A percentile compares a stretch with the other conserved stretches of the same genome.
Conservation (phyloP, 2,888 invertebrate species). For the Xestia sexstrigata region DNA sequence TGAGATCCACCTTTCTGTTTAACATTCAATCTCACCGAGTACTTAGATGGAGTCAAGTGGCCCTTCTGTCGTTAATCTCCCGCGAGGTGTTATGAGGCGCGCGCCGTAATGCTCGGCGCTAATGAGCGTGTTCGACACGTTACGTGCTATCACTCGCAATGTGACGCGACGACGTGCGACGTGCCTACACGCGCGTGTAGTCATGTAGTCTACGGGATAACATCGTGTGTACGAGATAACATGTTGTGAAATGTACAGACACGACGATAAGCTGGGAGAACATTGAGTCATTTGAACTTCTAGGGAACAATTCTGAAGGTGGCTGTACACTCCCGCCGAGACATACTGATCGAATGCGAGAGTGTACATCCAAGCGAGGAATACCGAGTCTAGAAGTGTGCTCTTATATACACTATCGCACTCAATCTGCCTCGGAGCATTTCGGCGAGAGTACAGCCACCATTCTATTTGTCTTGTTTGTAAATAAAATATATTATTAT, state of each 20-base stretch:
- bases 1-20: background rate
- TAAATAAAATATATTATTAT: background rate
- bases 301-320: background rate
- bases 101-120: slow-evolving; percentile 4
- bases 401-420: no score
- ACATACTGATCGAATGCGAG: background rate
- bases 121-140: slow-evolving; percentile 43
- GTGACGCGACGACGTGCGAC: slow-evolving; percentile 1
- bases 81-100: background rate
- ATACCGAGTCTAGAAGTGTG: no score
- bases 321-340: background rate
- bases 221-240: background rate
- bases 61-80: background rate
- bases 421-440: background rate
- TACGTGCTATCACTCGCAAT: slow-evolving; percentile 16
- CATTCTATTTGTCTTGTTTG: background rate
- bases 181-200: background rate
- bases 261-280: no score
- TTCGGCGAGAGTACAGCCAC: no score
- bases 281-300: background rate
- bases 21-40: background rate
- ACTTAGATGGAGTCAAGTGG: no score
- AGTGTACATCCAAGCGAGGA: no score
- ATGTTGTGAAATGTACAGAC: background rate
- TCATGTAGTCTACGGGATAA: background rate